Evolutionary conservation across 1,140 invertebrate genomes (phyloP).

Genomic region (Ips nitidus): DNA sequence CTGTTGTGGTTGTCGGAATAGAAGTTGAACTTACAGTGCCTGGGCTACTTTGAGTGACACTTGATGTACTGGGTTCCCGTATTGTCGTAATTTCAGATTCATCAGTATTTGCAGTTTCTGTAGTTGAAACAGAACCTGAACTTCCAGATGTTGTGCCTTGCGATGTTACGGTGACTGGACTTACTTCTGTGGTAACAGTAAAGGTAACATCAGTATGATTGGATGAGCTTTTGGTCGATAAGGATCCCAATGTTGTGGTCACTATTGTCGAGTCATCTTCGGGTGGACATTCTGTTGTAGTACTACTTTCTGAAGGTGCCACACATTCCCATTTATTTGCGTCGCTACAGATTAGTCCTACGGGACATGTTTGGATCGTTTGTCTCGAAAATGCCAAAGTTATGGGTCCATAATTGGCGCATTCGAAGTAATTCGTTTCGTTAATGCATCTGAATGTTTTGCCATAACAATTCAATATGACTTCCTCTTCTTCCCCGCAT

Average conservation of each 20-base stretch:
- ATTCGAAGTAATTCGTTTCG: conserved; percentile 39
- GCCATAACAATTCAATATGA: conserved; percentile 36
- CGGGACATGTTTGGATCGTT: conserved; percentile 34
- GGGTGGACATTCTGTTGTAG: conserved; percentile 29
- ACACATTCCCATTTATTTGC: conserved; percentile 35
- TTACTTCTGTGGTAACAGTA: neutral
- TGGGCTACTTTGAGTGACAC: too few relatives aligned
- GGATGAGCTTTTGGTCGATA: conserved; percentile 4
- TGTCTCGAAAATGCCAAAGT: conserved; percentile 35
- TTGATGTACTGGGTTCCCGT: too few relatives aligned
- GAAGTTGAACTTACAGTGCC: too few relatives aligned
- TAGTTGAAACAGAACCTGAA: too few relatives aligned
- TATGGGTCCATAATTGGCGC: conserved; percentile 34
- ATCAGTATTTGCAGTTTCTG: too few relatives aligned
- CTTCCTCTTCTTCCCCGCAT: conserved; percentile 28
- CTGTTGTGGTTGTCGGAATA: too few relatives aligned
- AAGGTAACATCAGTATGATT: conserved; percentile 6
- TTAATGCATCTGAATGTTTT: conserved; percentile 38
- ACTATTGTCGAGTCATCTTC: neutral
- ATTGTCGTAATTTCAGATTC: too few relatives aligned
- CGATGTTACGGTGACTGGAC: neutral
- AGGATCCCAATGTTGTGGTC: neutral
- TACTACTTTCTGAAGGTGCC: conserved; percentile 28
- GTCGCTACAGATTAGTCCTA: conserved; percentile 36
- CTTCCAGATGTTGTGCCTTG: too few relatives aligned